Conservation (phyloP, 2,797 vertebrate genomes). For the Synanceia verrucosa region DNA sequence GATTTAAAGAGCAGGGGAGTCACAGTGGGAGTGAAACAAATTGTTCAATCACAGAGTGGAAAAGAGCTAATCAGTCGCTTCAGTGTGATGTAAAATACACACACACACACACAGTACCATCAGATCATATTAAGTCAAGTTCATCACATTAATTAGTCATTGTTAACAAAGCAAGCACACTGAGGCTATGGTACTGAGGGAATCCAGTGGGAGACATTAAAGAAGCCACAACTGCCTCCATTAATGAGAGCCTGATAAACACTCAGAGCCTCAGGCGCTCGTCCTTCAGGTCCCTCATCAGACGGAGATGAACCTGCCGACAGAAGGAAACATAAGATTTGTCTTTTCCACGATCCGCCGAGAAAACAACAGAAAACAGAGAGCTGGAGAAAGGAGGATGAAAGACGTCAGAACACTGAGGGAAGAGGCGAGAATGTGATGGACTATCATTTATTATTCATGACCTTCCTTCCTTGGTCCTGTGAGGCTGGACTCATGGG, state of each 20-base stretch:
- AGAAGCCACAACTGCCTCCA: neutral
- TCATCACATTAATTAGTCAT: neutral
- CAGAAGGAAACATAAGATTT: neutral
- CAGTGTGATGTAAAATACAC: neutral
- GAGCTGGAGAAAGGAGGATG: neutral
- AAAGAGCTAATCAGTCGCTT: neutral
- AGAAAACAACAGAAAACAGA: neutral
- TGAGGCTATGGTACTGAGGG: neutral
- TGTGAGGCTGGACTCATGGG: neutral
- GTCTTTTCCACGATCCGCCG: neutral
- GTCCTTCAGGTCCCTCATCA: neutral
- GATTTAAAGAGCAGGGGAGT: neutral
- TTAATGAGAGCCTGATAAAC: conserved; percentile 22
- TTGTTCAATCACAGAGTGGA: neutral
- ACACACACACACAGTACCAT: neutral
- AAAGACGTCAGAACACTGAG: neutral
- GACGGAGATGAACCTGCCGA: neutral
- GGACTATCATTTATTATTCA: conserved; percentile 29
- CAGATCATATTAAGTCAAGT: neutral
- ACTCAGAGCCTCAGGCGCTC: neutral
- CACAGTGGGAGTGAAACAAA: conserved; percentile 14
- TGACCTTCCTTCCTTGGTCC: neutral
- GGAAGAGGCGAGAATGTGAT: neutral
- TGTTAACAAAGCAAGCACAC: neutral
- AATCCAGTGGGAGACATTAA: neutral